Conservation (phyloP, 2,888 invertebrate genomes). For the Leucophenga maculata region DNA sequence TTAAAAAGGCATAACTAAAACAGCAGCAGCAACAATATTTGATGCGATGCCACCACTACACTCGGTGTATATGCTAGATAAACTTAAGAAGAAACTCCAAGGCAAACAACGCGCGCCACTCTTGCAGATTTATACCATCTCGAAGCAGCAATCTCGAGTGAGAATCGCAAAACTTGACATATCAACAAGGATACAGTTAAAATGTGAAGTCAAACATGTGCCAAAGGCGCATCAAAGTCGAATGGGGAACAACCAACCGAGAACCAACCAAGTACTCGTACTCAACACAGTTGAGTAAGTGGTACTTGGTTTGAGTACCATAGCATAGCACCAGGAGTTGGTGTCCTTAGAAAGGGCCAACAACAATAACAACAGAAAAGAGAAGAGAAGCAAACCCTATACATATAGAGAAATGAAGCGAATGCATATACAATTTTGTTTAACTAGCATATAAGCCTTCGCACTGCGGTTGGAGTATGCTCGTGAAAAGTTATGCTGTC, state of each 20-base stretch:
- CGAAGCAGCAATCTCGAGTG: too few relatives aligned
- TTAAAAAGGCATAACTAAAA: constrained; percentile 15
- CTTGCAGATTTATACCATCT: neutral
- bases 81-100: too few relatives aligned
- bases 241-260: constrained; percentile 11
- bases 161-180: neutral
- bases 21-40: neutral
- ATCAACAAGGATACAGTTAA: constrained; percentile 12
- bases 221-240: constrained; percentile 24
- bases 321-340: neutral
- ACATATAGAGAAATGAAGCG: neutral
- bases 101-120: neutral
- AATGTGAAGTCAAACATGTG: constrained; percentile 23
- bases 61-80: neutral
- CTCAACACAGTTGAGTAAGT: constrained; percentile 2
- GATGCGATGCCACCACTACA: neutral
- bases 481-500: constrained; percentile 8
- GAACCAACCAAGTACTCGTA: neutral
- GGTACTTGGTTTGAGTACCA: neutral
- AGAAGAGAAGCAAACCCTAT: neutral
- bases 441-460: constrained; percentile 5
- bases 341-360: too few relatives aligned
- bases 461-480: neutral
- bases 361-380: neutral
- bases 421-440: constrained; percentile 1